These are phyloP conservation scores for Lymantria dispar DNA, from an alignment of 2,888 invertebrate genomes.

Conservation along the genomic window DNA sequence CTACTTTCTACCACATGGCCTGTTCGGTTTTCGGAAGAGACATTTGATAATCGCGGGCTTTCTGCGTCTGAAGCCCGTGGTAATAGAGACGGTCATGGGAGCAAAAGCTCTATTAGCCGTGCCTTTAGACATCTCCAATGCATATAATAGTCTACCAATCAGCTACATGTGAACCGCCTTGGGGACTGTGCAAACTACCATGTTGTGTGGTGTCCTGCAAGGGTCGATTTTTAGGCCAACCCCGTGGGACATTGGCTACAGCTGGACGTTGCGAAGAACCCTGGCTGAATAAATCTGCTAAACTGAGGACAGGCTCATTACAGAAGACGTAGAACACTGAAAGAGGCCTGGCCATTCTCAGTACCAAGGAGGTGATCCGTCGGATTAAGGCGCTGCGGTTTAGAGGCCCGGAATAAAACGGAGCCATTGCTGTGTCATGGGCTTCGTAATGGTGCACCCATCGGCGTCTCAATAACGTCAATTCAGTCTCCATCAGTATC, in stretches of 20 bases:
- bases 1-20: neutral
- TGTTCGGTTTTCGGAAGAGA: slow-evolving; percentile 8
- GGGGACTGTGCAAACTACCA: neutral
- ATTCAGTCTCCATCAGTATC: neutral
- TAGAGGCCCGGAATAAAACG: neutral
- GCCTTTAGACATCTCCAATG: slow-evolving; percentile 22
- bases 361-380: neutral
- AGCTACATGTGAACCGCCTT: neutral
- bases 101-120: slow-evolving; percentile 16
- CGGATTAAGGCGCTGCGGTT: neutral
- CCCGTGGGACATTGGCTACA: slow-evolving; percentile 4
- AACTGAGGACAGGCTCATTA: neutral
- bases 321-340: slow-evolving; percentile 5
- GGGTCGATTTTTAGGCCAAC: slow-evolving; percentile 3
- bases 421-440: neutral
- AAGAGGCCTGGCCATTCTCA: neutral
- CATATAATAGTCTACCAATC: slow-evolving; percentile 23
- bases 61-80: neutral
- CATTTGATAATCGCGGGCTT: slow-evolving; percentile 12
- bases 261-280: slow-evolving; percentile 1
- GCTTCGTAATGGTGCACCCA: too few relatives aligned
- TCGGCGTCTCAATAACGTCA: neutral
- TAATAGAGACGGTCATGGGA: slow-evolving; percentile 5
- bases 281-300: neutral
- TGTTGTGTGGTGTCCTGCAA: neutral